Percentiles rank a stretch among this genome's conserved stretches.
phyloP scores from a whole-genome alignment of 2,113 vertebrate species.

The Heliornis fulica region DNA sequence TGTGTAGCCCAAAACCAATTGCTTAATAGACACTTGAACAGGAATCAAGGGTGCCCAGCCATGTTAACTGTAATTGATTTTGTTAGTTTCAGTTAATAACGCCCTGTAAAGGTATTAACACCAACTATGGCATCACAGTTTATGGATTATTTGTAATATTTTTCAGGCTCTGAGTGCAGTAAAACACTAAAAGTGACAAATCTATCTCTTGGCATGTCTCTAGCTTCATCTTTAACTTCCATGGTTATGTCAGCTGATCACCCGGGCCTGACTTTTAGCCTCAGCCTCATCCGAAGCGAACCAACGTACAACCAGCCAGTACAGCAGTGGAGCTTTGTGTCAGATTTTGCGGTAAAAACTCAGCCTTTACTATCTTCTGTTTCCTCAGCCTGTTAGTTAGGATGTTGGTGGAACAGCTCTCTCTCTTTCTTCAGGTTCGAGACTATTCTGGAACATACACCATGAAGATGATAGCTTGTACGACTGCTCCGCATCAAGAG shows the following conservation, averaged over 20 bases:
- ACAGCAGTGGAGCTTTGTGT: slow-evolving; percentile 92
- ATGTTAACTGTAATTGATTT: not conserved
- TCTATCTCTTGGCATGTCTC: not conserved
- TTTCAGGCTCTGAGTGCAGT: not conserved
- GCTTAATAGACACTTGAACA: not conserved
- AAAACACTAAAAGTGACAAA: not conserved
- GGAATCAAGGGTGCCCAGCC: not conserved
- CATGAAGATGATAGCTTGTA: slow-evolving; percentile 87
- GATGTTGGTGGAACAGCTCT: not conserved
- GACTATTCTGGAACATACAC: slow-evolving; percentile 93
- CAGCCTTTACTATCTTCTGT: not conserved
- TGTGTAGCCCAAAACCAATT: not conserved
- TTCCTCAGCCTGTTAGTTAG: not conserved
- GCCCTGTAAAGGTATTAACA: not conserved
- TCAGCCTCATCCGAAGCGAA: slow-evolving; percentile 84
- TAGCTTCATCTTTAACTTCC: slow-evolving; percentile 78
- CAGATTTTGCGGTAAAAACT: slow-evolving; percentile 88
- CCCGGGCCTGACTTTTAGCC: slow-evolving; percentile 86
- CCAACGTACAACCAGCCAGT: slow-evolving; percentile 87
- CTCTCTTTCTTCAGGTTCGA: slow-evolving; percentile 77
- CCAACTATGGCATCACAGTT: not conserved
- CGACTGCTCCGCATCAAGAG: slow-evolving; percentile 79
- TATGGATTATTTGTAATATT: not conserved
- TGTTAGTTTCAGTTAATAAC: not conserved
- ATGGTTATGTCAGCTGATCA: slow-evolving; percentile 86